These are phyloP conservation scores for Morpho deidamia DNA, from an alignment of 2,888 invertebrate genomes.

Conservation along the genomic window DNA sequence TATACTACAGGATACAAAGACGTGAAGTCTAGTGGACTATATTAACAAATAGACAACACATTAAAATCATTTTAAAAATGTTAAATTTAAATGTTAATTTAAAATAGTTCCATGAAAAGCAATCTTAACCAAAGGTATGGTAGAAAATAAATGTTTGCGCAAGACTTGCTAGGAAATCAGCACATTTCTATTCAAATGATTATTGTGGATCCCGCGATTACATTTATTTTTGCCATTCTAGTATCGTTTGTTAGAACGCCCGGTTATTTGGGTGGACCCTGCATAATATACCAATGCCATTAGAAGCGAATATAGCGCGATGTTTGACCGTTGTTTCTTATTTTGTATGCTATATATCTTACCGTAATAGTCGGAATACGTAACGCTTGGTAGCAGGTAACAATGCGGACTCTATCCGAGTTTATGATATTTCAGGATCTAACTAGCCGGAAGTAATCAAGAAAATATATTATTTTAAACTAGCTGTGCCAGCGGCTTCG, in stretches of 20 bases:
- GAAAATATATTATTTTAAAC: no score
- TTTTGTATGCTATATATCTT: conserved; percentile 1
- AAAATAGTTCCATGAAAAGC: conserved; percentile 1
- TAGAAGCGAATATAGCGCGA: conserved; percentile 17
- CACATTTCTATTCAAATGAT: conserved; percentile 75
- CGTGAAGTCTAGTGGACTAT: no score
- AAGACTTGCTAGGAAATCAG: conserved; percentile 47
- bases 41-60: no score
- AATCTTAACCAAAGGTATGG: conserved; percentile 9
- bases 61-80: no score
- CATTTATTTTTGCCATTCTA: conserved; percentile 63
- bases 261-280: conserved; percentile 36
- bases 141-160: conserved; percentile 16
- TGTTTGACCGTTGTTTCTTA: conserved; percentile 18
- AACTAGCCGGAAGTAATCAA: no score
- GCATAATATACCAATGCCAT: conserved; percentile 33
- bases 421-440: no score
- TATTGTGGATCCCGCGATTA: conserved; percentile 67
- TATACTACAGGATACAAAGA: no score
- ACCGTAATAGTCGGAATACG: not conserved
- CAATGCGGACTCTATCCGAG: not conserved
- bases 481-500: no score
- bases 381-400: not conserved
- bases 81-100: no score
- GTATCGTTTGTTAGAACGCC: conserved; percentile 35